These are phyloP conservation scores for Zaprionus inermis DNA, from an alignment of 1,140 invertebrate species.

Conservation along the genomic window DNA sequence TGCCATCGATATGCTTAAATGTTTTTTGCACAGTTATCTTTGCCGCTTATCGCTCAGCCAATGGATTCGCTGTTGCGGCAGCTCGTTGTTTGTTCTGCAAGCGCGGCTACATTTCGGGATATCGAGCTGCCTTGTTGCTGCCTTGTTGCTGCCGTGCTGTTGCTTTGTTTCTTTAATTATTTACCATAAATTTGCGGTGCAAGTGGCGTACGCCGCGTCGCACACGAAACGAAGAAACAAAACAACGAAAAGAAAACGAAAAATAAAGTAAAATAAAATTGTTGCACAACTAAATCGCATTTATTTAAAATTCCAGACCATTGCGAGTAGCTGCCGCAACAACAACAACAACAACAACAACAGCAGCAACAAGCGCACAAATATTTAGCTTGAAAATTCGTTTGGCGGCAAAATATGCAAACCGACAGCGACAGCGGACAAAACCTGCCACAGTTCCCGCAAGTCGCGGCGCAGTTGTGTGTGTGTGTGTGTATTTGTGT, in stretches of 20 bases:
- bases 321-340: slow-evolving; percentile 44
- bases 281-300: slow-evolving; percentile 78
- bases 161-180: slow-evolving; percentile 46
- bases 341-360: slow-evolving; percentile 30
- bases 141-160: slow-evolving; percentile 17
- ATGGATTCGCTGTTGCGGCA: background rate
- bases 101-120: background rate
- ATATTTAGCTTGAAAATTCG: slow-evolving; percentile 64
- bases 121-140: background rate
- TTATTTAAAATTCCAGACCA: slow-evolving; percentile 79
- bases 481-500: too few species aligned
- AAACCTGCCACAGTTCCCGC: slow-evolving; percentile 43
- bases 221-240: slow-evolving; percentile 40
- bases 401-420: slow-evolving; percentile 55
- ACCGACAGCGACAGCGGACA: slow-evolving; percentile 16
- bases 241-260: background rate
- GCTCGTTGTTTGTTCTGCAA: background rate
- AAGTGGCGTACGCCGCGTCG: slow-evolving; percentile 35
- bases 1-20: too few species aligned
- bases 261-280: slow-evolving; percentile 53
- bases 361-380: slow-evolving; percentile 42
- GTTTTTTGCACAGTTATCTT: too few species aligned
- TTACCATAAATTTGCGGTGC: slow-evolving; percentile 63
- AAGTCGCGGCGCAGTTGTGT: slow-evolving; percentile 24
- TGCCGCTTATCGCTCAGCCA: background rate